Conservation (phyloP, 2,113 vertebrate genomes). For the Mesembrinibis cayennensis region DNA sequence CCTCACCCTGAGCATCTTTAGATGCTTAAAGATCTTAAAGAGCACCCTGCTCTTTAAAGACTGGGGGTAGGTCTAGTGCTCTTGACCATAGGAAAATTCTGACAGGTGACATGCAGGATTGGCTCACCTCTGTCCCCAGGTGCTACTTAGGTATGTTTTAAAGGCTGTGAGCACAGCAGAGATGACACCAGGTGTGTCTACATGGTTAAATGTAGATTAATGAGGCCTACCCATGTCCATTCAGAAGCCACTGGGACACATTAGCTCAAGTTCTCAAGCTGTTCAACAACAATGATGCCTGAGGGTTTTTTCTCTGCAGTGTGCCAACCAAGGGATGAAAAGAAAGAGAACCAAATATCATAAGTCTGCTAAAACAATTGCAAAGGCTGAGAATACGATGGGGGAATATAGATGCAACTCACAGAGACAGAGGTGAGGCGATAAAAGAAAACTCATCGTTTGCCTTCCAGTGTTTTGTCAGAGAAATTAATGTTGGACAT, state of each 20-base stretch:
- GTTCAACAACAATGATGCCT: background rate
- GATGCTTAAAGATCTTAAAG: too few relatives aligned
- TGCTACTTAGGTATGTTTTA: background rate
- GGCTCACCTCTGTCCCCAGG: background rate
- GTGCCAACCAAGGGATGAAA: background rate
- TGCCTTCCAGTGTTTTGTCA: conserved; percentile 17
- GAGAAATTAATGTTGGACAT: background rate
- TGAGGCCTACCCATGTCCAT: background rate
- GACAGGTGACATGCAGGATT: background rate
- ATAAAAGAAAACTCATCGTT: background rate
- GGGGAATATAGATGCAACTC: background rate
- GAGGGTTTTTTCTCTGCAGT: background rate
- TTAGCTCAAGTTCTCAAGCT: background rate
- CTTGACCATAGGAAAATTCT: background rate
- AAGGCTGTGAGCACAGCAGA: background rate
- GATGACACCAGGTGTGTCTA: background rate
- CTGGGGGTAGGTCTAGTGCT: background rate
- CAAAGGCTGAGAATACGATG: background rate
- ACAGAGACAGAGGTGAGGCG: background rate
- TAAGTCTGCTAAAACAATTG: background rate
- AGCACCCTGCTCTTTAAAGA: background rate
- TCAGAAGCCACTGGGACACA: background rate
- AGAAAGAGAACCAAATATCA: background rate
- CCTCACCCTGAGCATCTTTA: background rate
- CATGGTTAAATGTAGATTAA: background rate